Evolutionary conservation across 2,888 invertebrate genomes (phyloP), one percentile per base, ranked within the genome.

Genomic region (Acanthopleura granulata): DNA sequence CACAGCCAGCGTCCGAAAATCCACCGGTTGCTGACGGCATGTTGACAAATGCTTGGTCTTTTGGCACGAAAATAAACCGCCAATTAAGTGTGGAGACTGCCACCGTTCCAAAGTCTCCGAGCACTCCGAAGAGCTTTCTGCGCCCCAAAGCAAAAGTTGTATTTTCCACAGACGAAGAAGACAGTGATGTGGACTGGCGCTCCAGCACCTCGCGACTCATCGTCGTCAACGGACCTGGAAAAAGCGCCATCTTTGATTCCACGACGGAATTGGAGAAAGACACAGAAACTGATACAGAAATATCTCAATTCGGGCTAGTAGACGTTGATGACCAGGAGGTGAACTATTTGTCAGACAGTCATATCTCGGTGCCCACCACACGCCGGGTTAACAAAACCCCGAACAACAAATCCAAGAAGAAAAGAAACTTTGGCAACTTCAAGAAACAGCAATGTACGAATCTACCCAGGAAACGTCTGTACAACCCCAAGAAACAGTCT

Each of bases 281-380:
- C 29, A 66, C 66, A 66, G 66, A 66, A 25, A 66, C 66, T 16
- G 66, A 66, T 14, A 66, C 66, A 22, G 66, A 66, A 25, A 16
- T 27, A 16, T 66, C 66, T 27, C 22, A 27, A 1, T 66, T 66
- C 66, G 6, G 66, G 25, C 25, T 66, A 27, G 66, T 12, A 66
- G 66, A 66, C 29, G 66, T 66, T 6, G 66, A 66, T 16, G 29
- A 27, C 66, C 22, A 22, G 25, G 66, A 66, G 25, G 66, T 66
- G 22, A 66, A 66, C 25, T 66, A 66, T 66, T 66, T 66, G 25
- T 66, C 66, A 25, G 66, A 66, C 66, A 66, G 66, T 27, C 66
- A 66, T 25, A 66, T 66, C 6, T 27, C 66, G 6, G 29, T 27
- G 1, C 66, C 66, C 22, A 6, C 66, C 15, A 16, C 29, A 6